phyloP scores from a whole-genome alignment of 2,113 vertebrate genomes.

The Pomatorhinus ruficollis region DNA sequence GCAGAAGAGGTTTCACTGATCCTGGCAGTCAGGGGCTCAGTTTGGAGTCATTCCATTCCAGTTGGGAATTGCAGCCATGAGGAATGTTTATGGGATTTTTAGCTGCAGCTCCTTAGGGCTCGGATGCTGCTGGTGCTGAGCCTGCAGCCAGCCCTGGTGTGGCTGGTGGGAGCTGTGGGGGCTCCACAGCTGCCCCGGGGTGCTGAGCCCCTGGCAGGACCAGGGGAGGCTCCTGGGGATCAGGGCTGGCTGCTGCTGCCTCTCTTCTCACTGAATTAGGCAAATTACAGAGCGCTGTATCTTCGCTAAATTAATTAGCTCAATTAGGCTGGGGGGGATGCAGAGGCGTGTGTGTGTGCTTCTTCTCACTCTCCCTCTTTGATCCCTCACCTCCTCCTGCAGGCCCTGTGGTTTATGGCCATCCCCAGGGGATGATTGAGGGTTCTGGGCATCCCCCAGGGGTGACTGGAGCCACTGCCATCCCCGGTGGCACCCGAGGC shows the following conservation, averaged over 20 bases:
- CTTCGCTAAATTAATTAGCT: constrained; percentile 57
- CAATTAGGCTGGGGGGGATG: constrained; percentile 14
- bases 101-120: not conserved
- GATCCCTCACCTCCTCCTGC: not conserved
- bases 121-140: not conserved
- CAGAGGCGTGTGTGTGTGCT: not conserved
- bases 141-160: accelerated
- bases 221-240: not conserved
- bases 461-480: not conserved
- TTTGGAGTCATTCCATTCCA: not conserved
- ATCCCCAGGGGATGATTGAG: not conserved
- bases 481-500: accelerated
- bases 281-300: constrained; percentile 1
- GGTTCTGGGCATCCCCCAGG: not conserved
- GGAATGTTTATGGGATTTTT: not conserved
- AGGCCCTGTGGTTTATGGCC: not conserved
- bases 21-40: not conserved
- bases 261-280: not conserved
- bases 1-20: not conserved
- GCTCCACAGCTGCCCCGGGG: not conserved
- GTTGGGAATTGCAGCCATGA: not conserved
- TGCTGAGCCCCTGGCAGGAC: not conserved
- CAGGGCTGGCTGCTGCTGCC: not conserved
- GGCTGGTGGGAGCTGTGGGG: not conserved
- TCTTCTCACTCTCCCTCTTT: not conserved